Base-by-base conservation (phyloP, 2,797 vertebrate genomes). In the Hephaestus fuliginosus region DNA sequence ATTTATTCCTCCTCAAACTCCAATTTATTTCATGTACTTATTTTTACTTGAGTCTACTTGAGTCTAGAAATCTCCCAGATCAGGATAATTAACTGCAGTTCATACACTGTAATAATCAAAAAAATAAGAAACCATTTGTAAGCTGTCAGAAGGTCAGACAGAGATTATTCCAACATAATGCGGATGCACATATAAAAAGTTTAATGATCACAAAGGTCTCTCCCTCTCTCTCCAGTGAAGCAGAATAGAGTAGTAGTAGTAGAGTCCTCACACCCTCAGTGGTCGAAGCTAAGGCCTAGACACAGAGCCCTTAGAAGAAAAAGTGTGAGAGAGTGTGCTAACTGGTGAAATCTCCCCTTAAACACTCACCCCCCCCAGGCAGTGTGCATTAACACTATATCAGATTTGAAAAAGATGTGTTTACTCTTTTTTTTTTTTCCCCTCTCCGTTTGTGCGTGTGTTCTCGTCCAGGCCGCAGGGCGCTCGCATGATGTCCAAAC, bases 401-500 rank as follows among this genome's bases (percentile, higher is more conserved):
- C 43, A 67, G n/a, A 70, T 46, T 22, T 15, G 15, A 2, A 28
- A 49, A 30, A 36, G 72, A 3, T 74, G 39, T 76, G 30, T 68
- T 70, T 46, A 70, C 43, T 2, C 2, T 4, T 30, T 30, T 25
- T 25, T 25, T 25, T 25, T 25, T 25, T 25, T n/a, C n/a, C n/a
- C 25, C 25, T 25, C 25, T 25, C 25, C 25, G 25, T 55, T 9
- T 53, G 13, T 52, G 9, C 68, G 5, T 70, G 48, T 83, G 73
- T 55, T 72, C 2, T 61, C 12, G 17, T 53, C 20, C 91, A 98
- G 98, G 88, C 92, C 94, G 52, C 95, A 93, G 89, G 95, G 90
- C 71, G 28, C 83, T 71, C 95, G 88, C 85, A 96, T 97, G 95
- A 91, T 89, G 88, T 96, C 95, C 79, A 97, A 93, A 87, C 95